phyloP scores from a whole-genome alignment of 1,140 invertebrate genomes.

The Bombus balteatus region DNA sequence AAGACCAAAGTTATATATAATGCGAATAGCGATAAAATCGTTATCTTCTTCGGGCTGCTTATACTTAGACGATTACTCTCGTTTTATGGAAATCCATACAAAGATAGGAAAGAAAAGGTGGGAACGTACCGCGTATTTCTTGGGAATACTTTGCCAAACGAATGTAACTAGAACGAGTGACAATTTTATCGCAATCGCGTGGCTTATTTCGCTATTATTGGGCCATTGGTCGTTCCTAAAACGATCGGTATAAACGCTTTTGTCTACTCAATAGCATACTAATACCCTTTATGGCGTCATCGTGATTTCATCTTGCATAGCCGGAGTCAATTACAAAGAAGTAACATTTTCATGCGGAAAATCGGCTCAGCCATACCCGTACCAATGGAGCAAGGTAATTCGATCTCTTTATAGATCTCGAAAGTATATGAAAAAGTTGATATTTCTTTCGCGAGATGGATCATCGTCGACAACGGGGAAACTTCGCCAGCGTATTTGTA shows the following conservation, averaged over 20 bases:
- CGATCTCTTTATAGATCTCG: background rate
- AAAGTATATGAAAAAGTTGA: background rate
- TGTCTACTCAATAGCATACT: background rate
- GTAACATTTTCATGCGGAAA: background rate
- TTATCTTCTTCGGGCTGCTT: background rate
- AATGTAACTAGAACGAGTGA: background rate
- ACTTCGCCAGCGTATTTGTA: background rate
- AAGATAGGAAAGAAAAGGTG: background rate
- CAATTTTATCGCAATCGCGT: slow-evolving; percentile 15
- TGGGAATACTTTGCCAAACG: background rate
- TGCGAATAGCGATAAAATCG: background rate
- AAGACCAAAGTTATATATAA: no score
- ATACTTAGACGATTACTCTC: background rate
- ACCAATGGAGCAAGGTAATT: background rate
- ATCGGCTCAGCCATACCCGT: background rate
- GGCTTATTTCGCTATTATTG: background rate
- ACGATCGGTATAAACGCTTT: background rate
- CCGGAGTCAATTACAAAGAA: background rate
- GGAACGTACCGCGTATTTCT: background rate
- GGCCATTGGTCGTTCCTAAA: background rate
- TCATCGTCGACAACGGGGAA: background rate
- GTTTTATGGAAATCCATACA: background rate
- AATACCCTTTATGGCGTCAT: slow-evolving; percentile 20
- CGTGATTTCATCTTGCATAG: slow-evolving; percentile 13
- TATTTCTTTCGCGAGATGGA: background rate